Base-by-base conservation (phyloP, 2,797 vertebrate species). In the Ctenopoma kingsleyae region DNA sequence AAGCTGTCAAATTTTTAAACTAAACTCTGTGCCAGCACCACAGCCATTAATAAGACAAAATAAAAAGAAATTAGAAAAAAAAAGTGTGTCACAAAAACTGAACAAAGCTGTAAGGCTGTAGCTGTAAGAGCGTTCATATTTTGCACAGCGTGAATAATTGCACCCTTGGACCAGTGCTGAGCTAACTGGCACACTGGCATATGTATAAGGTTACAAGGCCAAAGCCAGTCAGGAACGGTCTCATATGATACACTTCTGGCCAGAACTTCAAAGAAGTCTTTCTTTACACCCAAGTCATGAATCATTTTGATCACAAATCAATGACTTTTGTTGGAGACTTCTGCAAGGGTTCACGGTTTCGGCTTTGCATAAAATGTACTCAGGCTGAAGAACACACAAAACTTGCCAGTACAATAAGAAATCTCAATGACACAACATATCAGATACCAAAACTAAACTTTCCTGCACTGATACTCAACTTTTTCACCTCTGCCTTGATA, bases 241-340 rank as follows among this genome's bases (percentile, higher is more conserved):
- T 87, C 74, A 84, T 74, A 72, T 84, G 85, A 87, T 85, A 54
- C 66, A 68, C 55, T 27, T 78, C 58, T 81, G 84, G 84, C 72
- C 49, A 9, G n/a, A 48, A 54, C 75, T 80, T 81, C 71, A 85
- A 87, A 89, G 68, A 71, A 16, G 63, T 59, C 46, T 75, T 54
- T 78, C 55, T 84, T 86, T 81, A 72, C 76, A 79, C 74, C 67
- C 46, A 47, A 52, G 67, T 59, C 67, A 65, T 60, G 63, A 81
- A 74, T 78, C 38, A 67, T 69, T 76, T 51, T 66, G 70, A 76
- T 78, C 3, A 9, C 57, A 73, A 78, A 83, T 81, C 59, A 60
- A 12, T 55, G 53, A 76, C 66, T 79, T 75, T 72, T 76, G 27
- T 60, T 49, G 40, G 22, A 16, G 25, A 49, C 56, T 47, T 75